Evolutionary conservation across 2,113 vertebrate genomes (phyloP).

Genomic region (Alosa alosa): DNA sequence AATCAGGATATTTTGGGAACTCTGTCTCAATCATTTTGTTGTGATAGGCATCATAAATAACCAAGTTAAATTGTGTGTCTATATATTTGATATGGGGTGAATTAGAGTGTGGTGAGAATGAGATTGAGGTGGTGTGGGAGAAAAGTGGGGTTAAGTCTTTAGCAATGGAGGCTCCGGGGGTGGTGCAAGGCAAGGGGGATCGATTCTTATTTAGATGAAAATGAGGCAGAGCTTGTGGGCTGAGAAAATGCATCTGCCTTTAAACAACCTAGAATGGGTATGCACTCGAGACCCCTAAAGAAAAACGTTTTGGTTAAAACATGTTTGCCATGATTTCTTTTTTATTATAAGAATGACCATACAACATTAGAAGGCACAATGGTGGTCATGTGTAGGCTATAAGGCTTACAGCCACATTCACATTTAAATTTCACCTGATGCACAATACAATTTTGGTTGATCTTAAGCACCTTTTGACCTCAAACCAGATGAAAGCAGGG

Average conservation of each 20-base stretch:
- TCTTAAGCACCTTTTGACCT: not conserved
- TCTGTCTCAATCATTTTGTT: not conserved
- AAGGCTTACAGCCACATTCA: no score
- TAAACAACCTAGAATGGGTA: slow-evolving; percentile 66
- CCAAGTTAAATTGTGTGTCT: not conserved
- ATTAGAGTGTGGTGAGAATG: slow-evolving; percentile 12
- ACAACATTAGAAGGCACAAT: not conserved
- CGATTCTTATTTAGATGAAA: slow-evolving; percentile 85
- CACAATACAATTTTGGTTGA: no score
- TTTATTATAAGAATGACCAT: not conserved
- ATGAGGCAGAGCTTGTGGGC: slow-evolving; percentile 76
- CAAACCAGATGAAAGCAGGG: not conserved
- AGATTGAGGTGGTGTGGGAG: slow-evolving; percentile 56
- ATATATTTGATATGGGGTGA: slow-evolving; percentile 43
- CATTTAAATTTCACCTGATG: no score
- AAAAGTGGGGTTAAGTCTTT: slow-evolving; percentile 67
- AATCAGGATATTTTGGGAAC: not conserved
- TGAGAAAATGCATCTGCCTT: slow-evolving; percentile 71
- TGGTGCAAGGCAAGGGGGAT: slow-evolving; percentile 71
- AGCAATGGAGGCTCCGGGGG: slow-evolving; percentile 67
- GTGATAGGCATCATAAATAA: not conserved
- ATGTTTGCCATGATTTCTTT: not conserved
- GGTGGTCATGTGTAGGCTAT: no score
- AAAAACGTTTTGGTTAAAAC: not conserved
- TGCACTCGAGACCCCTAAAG: slow-evolving; percentile 54